These are phyloP conservation scores for Pseudopodoces humilis DNA, from an alignment of 2,113 vertebrate species.

Conservation along the genomic window DNA sequence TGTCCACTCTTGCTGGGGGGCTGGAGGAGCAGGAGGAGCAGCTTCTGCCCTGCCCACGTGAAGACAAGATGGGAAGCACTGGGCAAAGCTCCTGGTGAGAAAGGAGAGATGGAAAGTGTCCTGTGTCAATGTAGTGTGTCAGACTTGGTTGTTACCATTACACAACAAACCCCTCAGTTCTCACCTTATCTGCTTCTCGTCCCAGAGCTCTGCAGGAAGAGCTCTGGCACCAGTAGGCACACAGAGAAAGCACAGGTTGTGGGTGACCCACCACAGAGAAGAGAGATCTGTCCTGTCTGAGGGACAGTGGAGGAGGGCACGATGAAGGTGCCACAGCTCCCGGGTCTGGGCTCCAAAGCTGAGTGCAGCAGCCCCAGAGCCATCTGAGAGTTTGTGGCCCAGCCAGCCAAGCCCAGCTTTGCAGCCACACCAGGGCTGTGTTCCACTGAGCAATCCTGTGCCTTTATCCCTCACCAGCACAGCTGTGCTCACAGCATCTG, in stretches of 20 bases:
- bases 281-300: neutral
- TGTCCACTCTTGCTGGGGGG: neutral
- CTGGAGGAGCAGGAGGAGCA: neutral
- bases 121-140: neutral
- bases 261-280: neutral
- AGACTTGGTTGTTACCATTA: neutral
- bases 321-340: neutral
- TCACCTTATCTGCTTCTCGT: neutral
- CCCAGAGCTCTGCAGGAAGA: neutral
- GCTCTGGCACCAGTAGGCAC: neutral
- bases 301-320: neutral
- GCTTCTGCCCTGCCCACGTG: neutral
- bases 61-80: rapidly evolving
- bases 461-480: neutral
- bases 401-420: neutral
- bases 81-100: neutral
- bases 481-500: neutral
- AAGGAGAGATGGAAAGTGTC: neutral
- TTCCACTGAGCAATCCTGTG: neutral
- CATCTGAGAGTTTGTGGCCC: neutral
- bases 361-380: neutral
- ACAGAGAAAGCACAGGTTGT: neutral
- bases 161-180: neutral
- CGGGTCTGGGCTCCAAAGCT: neutral
- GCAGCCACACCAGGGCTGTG: rapidly evolving